Base-by-base conservation (phyloP, 2,797 vertebrate genomes). In the Anguilla pacifica region DNA sequence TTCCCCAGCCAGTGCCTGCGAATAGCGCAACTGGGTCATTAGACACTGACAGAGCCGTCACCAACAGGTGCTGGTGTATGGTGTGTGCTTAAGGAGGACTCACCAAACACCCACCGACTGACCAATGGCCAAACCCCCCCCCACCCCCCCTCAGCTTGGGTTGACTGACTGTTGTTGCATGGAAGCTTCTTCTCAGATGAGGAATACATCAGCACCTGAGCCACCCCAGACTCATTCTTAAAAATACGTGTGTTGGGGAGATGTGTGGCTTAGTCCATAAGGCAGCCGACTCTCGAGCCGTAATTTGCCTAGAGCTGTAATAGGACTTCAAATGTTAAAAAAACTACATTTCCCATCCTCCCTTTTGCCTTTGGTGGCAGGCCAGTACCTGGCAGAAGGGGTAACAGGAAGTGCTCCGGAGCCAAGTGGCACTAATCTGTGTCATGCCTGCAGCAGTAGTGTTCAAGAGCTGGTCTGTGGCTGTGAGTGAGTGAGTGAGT, bases 371-470 rank as follows among this genome's bases (percentile, higher is more conserved):
- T 28, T n/a, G 11, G 53, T 57, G 49, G 15, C 13, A 17, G 51
- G 25, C 82, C 13, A 11, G 49, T 57, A 28, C 25, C 82, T 83
- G 49, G 28, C 51, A 13, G 51, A 49, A 5, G 82, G 51, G 43
- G 11, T 55, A 31, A 25, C 82, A 83, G 46, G 51, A 55, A 53
- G 49, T 28, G 22, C 51, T 83, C n/a, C 9, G 46, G 25, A 83
- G 82, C 82, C 82, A n/a, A 53, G 81, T 83, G 49, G 43, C 81
- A 51, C 39, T 83, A 83, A 83, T 57, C 82, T 57, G 51, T 57
- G 10, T 83, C 43, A 82, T 13, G n/a, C 77, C 77, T 81, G 39
- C 6, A 49, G 77, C 43, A 55, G 28, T 46, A 81, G 74, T 2
- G 11, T 35, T 46, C 35, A 46, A 13, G 77, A 43, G 39, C n/a